A percentile compares a stretch with the other conserved stretches of the same genome.
phyloP scores from a whole-genome alignment of 2,888 invertebrate species.

The Syritta pipiens region DNA sequence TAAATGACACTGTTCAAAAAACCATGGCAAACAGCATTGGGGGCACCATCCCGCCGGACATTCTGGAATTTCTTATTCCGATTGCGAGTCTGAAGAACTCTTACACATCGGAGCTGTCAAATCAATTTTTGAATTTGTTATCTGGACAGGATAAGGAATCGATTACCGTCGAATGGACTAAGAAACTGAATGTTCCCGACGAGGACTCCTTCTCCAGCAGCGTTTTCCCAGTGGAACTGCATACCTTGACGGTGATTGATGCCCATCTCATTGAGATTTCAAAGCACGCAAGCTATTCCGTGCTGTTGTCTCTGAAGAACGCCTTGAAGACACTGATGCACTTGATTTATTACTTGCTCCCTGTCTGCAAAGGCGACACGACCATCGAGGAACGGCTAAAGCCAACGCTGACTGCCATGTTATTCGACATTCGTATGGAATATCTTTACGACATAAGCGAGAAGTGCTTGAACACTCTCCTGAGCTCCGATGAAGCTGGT shows the following conservation, averaged over 20 bases:
- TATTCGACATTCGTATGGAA: slow-evolving; percentile 88
- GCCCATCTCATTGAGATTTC: slow-evolving; percentile 78
- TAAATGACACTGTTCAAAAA: slow-evolving; percentile 75
- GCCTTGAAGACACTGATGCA: slow-evolving; percentile 77
- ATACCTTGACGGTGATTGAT: slow-evolving; percentile 78
- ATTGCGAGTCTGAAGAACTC: slow-evolving; percentile 77
- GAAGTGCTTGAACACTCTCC: slow-evolving; percentile 82
- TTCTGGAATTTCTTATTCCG: slow-evolving; percentile 77
- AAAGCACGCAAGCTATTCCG: slow-evolving; percentile 75
- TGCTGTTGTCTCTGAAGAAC: slow-evolving; percentile 77
- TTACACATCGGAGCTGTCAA: slow-evolving; percentile 76
- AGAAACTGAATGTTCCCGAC: slow-evolving; percentile 75
- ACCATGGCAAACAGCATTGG: slow-evolving; percentile 77
- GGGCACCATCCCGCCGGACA: slow-evolving; percentile 74
- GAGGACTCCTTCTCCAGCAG: slow-evolving; percentile 75
- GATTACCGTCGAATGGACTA: slow-evolving; percentile 78
- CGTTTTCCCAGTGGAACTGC: slow-evolving; percentile 77
- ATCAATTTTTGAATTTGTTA: slow-evolving; percentile 76
- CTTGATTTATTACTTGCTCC: slow-evolving; percentile 75
- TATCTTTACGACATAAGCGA: slow-evolving; percentile 84
- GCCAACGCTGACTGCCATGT: slow-evolving; percentile 82
- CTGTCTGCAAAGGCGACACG: slow-evolving; percentile 71
- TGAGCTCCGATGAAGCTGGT: slow-evolving; percentile 70
- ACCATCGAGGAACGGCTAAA: slow-evolving; percentile 75
- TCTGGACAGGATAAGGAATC: slow-evolving; percentile 78